These are phyloP conservation scores for Stegodyphus mimosarum DNA, from an alignment of 1,140 invertebrate genomes.

Conservation along the genomic window DNA sequence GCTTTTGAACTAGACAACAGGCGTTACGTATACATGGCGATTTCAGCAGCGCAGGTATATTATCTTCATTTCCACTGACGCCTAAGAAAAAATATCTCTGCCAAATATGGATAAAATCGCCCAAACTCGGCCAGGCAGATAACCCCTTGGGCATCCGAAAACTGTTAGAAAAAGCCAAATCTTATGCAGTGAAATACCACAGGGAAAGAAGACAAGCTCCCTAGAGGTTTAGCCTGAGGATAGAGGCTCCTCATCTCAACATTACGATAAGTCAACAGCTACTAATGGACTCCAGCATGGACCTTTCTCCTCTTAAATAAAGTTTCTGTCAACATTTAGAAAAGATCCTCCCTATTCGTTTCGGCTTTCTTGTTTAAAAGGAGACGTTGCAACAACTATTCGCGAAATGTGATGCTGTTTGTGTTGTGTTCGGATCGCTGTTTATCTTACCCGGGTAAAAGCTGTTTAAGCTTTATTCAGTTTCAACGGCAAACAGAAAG, in stretches of 20 bases:
- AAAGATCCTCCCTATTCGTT: slow-evolving; percentile 55
- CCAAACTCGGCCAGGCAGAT: slow-evolving; percentile 8
- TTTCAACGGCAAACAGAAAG: slow-evolving; percentile 53
- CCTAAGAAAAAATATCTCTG: slow-evolving; percentile 35
- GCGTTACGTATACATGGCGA: too few relatives aligned
- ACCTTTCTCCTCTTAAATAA: slow-evolving; percentile 59
- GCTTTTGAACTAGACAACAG: slow-evolving; percentile 39
- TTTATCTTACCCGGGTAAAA: slow-evolving; percentile 54
- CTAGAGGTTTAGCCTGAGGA: slow-evolving; percentile 9
- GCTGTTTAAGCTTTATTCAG: slow-evolving; percentile 58
- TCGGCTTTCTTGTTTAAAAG: slow-evolving; percentile 60
- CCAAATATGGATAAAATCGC: slow-evolving; percentile 50
- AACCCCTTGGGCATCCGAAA: slow-evolving; percentile 1
- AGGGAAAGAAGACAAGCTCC: slow-evolving; percentile 21
- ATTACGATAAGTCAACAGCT: slow-evolving; percentile 57
- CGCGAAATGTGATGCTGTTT: slow-evolving; percentile 45
- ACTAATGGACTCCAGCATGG: slow-evolving; percentile 51
- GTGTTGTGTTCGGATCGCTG: slow-evolving; percentile 53
- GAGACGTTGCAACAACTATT: slow-evolving; percentile 23
- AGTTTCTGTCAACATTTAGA: slow-evolving; percentile 60
- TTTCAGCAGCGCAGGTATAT: slow-evolving; percentile 12
- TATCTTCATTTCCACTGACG: slow-evolving; percentile 32
- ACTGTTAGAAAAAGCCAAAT: slow-evolving; percentile 3
- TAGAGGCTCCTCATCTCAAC: slow-evolving; percentile 20
- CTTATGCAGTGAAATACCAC: slow-evolving; percentile 2